These are phyloP conservation scores for Characodon lateralis DNA, from an alignment of 2,797 vertebrate species.

Conservation along the genomic window DNA sequence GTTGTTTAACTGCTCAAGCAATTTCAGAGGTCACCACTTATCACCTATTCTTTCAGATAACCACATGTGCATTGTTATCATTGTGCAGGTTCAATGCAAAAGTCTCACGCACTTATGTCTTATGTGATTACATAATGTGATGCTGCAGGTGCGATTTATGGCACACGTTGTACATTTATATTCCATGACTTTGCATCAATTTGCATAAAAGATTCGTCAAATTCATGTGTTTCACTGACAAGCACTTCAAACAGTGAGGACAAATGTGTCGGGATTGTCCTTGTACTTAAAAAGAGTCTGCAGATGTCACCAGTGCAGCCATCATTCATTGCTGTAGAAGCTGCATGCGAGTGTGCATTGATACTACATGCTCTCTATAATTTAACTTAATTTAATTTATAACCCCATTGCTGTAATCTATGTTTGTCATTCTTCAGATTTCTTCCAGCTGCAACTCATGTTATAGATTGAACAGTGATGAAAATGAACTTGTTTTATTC, in stretches of 20 bases:
- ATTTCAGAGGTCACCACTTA: slow-evolving; percentile 62
- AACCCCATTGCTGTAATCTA: neutral
- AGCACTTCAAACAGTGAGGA: slow-evolving; percentile 26
- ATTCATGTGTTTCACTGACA: slow-evolving; percentile 35
- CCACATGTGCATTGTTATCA: neutral
- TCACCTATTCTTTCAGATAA: slow-evolving; percentile 52
- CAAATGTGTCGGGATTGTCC: slow-evolving; percentile 8
- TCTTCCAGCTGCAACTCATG: neutral
- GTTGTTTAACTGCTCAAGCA: slow-evolving; percentile 53
- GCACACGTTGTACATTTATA: slow-evolving; percentile 14
- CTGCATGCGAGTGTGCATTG: slow-evolving; percentile 4
- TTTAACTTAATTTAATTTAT: slow-evolving; percentile 13
- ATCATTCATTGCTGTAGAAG: slow-evolving; percentile 6
- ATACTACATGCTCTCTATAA: neutral
- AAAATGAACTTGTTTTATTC: neutral
- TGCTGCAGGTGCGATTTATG: slow-evolving; percentile 5
- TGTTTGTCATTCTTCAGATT: neutral
- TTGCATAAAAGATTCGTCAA: slow-evolving; percentile 20
- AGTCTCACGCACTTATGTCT: slow-evolving; percentile 31
- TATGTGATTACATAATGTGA: slow-evolving; percentile 19
- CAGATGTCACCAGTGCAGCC: neutral
- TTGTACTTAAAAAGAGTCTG: neutral
- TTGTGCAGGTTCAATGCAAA: slow-evolving; percentile 22
- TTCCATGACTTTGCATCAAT: slow-evolving; percentile 10
- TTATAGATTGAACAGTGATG: neutral